Evolutionary conservation across 2,113 vertebrate species (phyloP), one percentile per base, ranked within the genome.

Genomic region (Aepyceros melampus): DNA sequence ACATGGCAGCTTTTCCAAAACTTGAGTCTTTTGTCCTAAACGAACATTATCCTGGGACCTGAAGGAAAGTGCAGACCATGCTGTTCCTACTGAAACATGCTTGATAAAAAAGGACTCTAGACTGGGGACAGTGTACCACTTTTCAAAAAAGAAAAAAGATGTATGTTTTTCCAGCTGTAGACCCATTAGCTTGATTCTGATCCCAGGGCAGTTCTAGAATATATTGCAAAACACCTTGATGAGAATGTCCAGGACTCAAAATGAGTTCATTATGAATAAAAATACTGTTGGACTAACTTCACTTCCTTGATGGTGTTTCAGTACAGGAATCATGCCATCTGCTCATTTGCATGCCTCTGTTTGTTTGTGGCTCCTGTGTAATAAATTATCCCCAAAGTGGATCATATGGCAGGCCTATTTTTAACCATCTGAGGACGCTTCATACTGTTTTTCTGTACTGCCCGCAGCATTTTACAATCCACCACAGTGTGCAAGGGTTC

Each of bases 401-500:
- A 33, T 31, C 76, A 31, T 33, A 79, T 1, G 29, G 76, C 23
- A 51, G 47, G 47, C 87, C 81, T 87, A 47, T 51, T 81, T 56
- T 29, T 74, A 84, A 36, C 56, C 43, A 25, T 67, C 29, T 43
- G n/a, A 87, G 29, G 36, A 40, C 7, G 1, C 55, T 3, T 45
- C 47, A 6, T 6, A 31, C 17, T 40, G 56, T 27, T 40, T 49
- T 40, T 60, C 40, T 36, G 6, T 2, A 83, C 36, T 19, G 55
- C 36, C 12, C 0, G 13, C 1, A 9, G 2, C 81, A 7, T 16
- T 11, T 55, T 17, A 16, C 8, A 31, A n/a, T 43, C 33, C 45
- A 1, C 16, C 25, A 6, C 13, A 13, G 33, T 0, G 27, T 15
- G 10, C 2, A 45, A 2, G 47, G 1, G 7, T 6, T 87, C 21